A percentile compares a stretch with the other conserved stretches of the same genome.
Evolutionary conservation across 2,888 invertebrate species (phyloP).

Genomic region (Trichopria drosophilae): DNA sequence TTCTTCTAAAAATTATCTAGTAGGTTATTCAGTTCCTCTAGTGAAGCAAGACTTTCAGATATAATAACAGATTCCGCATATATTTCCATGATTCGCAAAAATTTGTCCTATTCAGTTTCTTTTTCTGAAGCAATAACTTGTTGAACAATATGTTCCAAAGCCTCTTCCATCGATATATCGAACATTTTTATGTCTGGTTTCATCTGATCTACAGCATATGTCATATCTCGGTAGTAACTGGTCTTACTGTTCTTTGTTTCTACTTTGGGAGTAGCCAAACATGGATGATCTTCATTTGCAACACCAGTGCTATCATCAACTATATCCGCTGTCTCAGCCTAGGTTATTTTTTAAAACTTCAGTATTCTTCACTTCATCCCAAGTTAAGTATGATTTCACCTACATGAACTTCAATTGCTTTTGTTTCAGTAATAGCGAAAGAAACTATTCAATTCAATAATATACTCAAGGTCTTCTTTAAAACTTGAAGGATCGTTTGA

Average conservation of each 20-base stretch:
- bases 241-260: slow-evolving; percentile 59
- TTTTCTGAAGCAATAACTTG: slow-evolving; percentile 61
- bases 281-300: slow-evolving; percentile 56
- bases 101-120: slow-evolving; percentile 58
- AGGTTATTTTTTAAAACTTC: slow-evolving; percentile 66
- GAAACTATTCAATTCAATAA: slow-evolving; percentile 61
- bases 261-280: slow-evolving; percentile 58
- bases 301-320: slow-evolving; percentile 58
- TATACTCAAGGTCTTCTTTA: slow-evolving; percentile 62
- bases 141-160: slow-evolving; percentile 60
- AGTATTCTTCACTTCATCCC: slow-evolving; percentile 66
- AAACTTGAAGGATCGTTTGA: slow-evolving; percentile 63
- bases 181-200: slow-evolving; percentile 58
- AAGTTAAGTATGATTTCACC: slow-evolving; percentile 62
- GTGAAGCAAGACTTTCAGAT: slow-evolving; percentile 60
- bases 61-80: slow-evolving; percentile 59
- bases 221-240: slow-evolving; percentile 61
- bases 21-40: slow-evolving; percentile 58
- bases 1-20: slow-evolving; percentile 53
- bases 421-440: slow-evolving; percentile 67
- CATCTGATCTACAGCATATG: slow-evolving; percentile 54
- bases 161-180: slow-evolving; percentile 54
- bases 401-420: slow-evolving; percentile 69
- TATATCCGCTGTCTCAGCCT: slow-evolving; percentile 68
- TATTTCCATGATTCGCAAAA: slow-evolving; percentile 52